Conservation (phyloP, 2,888 invertebrate species). For the Vesta saturnalis region DNA sequence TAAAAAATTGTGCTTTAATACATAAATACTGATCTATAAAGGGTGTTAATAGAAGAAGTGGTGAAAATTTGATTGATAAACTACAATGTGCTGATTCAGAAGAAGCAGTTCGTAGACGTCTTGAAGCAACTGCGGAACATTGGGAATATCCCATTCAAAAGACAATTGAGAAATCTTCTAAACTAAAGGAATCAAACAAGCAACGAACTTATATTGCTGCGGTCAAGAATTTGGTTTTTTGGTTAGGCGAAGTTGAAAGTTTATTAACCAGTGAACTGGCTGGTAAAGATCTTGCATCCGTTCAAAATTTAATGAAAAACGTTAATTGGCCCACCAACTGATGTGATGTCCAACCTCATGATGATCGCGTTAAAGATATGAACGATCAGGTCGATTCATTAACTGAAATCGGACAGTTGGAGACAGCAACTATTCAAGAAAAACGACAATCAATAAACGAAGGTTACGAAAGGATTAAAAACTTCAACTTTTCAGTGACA, state of each 20-base stretch:
- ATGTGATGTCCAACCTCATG: constrained; percentile 96
- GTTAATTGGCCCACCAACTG: constrained; percentile 95
- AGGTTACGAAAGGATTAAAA: constrained; percentile 94
- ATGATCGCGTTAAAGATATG: constrained; percentile 94
- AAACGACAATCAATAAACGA: constrained; percentile 96
- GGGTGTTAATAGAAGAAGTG: too few species aligned
- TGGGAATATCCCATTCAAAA: constrained; percentile 99
- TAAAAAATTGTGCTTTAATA: too few species aligned
- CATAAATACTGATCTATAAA: too few species aligned
- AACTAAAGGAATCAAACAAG: constrained; percentile 98
- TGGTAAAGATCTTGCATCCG: constrained; percentile 97
- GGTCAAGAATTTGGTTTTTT: constrained; percentile 99
- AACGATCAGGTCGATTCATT: constrained; percentile 96
- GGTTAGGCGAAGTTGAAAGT: constrained; percentile 99
- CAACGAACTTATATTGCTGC: constrained; percentile 99
- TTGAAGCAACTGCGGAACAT: constrained; percentile 95
- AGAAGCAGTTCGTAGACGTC: constrained; percentile 90
- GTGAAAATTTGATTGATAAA: constrained; percentile 92
- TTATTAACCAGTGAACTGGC: constrained; percentile 95
- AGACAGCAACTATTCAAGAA: constrained; percentile 94
- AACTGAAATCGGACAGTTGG: constrained; percentile 97
- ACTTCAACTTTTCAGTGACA: constrained; percentile 99
- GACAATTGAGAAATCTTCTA: constrained; percentile 97
- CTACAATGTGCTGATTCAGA: constrained; percentile 98
- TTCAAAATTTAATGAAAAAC: constrained; percentile 99